Evolutionary conservation across 2,113 vertebrate species (phyloP).

Genomic region (Gadus chalcogrammus): DNA sequence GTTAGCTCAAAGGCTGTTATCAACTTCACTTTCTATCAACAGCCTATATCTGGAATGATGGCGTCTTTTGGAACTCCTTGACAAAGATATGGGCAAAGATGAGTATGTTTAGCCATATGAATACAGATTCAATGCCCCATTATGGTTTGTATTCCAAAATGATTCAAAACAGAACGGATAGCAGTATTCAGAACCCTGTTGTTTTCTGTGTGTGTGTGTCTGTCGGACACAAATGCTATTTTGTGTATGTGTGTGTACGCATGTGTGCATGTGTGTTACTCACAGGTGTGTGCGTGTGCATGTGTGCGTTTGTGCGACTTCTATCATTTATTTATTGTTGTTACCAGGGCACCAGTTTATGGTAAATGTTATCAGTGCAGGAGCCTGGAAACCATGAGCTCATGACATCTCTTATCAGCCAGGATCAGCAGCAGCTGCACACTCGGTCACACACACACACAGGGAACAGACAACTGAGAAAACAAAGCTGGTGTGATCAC

Average conservation of each 20-base stretch:
- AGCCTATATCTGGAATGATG: no score
- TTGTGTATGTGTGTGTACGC: neutral
- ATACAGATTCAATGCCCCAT: no score
- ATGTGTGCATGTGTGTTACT: neutral
- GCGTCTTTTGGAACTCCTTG: no score
- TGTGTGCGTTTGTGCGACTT: neutral
- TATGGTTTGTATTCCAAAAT: no score
- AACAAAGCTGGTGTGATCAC: no score
- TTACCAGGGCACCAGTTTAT: slow-evolving; percentile 24
- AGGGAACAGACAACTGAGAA: slow-evolving; percentile 1
- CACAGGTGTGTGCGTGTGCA: neutral
- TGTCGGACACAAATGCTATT: no score
- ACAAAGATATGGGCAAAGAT: no score
- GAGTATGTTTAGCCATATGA: no score
- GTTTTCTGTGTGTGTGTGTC: neutral
- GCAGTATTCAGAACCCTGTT: neutral
- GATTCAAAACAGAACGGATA: no score
- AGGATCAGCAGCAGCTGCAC: slow-evolving; percentile 57
- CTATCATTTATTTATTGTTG: neutral
- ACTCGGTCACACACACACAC: slow-evolving; percentile 36
- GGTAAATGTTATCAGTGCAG: slow-evolving; percentile 50
- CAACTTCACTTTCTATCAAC: no score
- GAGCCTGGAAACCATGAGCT: slow-evolving; percentile 56
- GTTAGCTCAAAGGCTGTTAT: no score
- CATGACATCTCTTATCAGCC: slow-evolving; percentile 54